Evolutionary conservation across 2,113 vertebrate species (phyloP).

Genomic region (Ptyas mucosa): DNA sequence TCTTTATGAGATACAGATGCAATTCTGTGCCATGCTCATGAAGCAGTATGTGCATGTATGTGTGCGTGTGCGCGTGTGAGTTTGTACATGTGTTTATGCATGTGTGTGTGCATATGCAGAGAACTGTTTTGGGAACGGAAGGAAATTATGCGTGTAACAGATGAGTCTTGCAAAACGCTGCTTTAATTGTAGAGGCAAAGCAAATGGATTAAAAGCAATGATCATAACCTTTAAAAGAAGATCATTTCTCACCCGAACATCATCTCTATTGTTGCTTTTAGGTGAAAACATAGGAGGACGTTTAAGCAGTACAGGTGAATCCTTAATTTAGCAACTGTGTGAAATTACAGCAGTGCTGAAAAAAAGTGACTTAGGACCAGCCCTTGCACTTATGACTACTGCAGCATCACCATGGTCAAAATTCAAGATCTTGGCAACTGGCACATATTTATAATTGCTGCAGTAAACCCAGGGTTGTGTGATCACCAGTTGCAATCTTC

Average conservation of each 20-base stretch:
- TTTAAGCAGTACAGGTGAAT: not conserved
- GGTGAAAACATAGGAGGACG: not conserved
- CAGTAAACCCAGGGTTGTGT: not conserved
- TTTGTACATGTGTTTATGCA: no score
- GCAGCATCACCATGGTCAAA: not conserved
- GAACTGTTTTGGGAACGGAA: not conserved
- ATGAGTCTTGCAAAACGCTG: not conserved
- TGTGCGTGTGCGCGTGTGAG: not conserved
- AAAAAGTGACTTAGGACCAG: not conserved
- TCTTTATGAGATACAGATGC: slow-evolving; percentile 24
- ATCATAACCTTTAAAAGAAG: not conserved
- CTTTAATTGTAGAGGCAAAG: not conserved
- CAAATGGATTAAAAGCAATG: not conserved
- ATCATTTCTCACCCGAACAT: not conserved
- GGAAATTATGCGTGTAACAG: not conserved
- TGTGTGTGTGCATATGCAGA: not conserved
- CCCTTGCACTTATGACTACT: not conserved
- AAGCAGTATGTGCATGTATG: not conserved
- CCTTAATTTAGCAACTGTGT: not conserved
- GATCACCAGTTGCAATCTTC: not conserved
- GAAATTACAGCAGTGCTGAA: not conserved
- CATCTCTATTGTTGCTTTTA: not conserved
- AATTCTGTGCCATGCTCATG: not conserved
- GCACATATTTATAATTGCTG: not conserved
- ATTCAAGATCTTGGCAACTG: not conserved